Percentiles rank a stretch among this genome's conserved stretches.
Evolutionary conservation across 2,113 vertebrate species (phyloP).

Genomic region (Nannospalax galili): DNA sequence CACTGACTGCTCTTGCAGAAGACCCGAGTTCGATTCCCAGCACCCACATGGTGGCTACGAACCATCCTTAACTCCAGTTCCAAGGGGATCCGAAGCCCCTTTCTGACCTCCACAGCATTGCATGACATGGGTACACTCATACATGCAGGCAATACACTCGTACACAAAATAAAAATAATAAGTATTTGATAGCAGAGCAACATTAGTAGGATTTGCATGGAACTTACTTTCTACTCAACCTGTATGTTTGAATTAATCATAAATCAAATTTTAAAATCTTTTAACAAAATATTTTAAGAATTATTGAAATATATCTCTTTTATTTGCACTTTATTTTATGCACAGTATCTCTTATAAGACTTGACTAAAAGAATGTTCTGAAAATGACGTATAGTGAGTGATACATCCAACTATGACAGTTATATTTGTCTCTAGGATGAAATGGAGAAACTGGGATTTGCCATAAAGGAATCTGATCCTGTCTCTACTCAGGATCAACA

Average conservation of each 20-base stretch:
- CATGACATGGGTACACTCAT: too few relatives aligned
- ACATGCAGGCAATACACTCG: too few relatives aligned
- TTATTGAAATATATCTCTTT: conserved; percentile 30
- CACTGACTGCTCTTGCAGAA: too few relatives aligned
- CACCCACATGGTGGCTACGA: too few relatives aligned
- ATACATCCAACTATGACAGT: conserved; percentile 22
- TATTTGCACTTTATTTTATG: not conserved
- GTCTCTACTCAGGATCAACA: conserved; percentile 84
- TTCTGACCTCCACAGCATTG: too few relatives aligned
- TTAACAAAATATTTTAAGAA: conserved; percentile 62
- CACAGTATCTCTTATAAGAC: conserved; percentile 19
- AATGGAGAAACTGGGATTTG: conserved; percentile 84
- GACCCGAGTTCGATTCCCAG: too few relatives aligned
- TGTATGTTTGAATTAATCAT: conserved; percentile 28
- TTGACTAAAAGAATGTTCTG: conserved; percentile 33
- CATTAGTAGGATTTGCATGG: not conserved
- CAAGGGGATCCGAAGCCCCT: too few relatives aligned
- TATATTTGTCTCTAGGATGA: conserved; percentile 84
- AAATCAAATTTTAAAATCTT: conserved; percentile 24
- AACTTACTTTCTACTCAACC: conserved; percentile 24
- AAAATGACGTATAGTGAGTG: conserved; percentile 9
- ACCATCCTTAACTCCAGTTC: too few relatives aligned
- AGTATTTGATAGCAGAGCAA: conserved; percentile 21
- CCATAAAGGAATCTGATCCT: conserved; percentile 81
- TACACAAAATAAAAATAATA: not conserved